Base-by-base conservation (phyloP, 2,797 vertebrate genomes). In the Australoheros facetus region DNA sequence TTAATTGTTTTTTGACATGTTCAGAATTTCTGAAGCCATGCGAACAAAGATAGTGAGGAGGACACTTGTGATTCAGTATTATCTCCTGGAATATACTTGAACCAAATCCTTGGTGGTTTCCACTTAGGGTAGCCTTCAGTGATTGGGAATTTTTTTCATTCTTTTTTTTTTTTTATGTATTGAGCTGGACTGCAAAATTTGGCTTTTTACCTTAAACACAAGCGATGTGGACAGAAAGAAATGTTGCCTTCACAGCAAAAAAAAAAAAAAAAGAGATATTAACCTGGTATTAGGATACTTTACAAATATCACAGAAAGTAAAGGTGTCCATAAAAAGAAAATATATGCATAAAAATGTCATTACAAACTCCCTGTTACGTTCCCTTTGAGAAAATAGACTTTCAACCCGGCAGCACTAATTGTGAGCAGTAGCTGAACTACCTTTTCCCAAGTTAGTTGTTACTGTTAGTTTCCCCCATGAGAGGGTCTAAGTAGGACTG, bases 51-150 rank as follows among this genome's bases (percentile, higher is more conserved):
- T 81, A 42, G 58, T 37, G 83, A 87, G 72, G 80, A 79, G 80
- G 81, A 85, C 81, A 51, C 86, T 81, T 78, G 60, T 78, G 85
- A 92, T 87, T 86, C 78, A 89, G 83, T 88, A 80, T 91, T 91
- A 86, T 90, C 86, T 94, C 94, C 95, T 96, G 94, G 94, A 94
- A 91, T 92, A 89, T 96, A 95, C 95, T 95, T 95, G 95, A 95
- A 87, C 59, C 74, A 66, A 78, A 72, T 73, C 7, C 51, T 62
- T 53, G n/a, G 62, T 13, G 66, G 69, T 79, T 79, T 54, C 79
- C 55, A 66, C 13, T 57, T 10, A 34, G 30, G 66, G 53, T 71
- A 6, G 71, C 77, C 64, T 81, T 57, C 58, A 78, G 54, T 53
- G 66, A 81, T 60, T 81, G 84, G 73, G 74, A 78, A 72, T 80